A percentile compares a stretch with the other conserved stretches of the same genome.
These are phyloP conservation scores for rat (Rattus norvegicus) DNA, from an alignment of 2,113 vertebrate species.

Conservation along the genomic window GRCr8 NC_086038.1:44966501-44967000, in stretches of 20 bases:
- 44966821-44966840: conserved; percentile 91
- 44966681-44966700: neutral
- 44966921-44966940: conserved; percentile 97
- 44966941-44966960: conserved; percentile 91
- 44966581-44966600: neutral
- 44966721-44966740: conserved; percentile 55
- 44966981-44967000: conserved; percentile 94
- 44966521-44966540: accelerated
- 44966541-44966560: conserved; percentile 12
- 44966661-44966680: too few species aligned
- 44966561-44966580: neutral
- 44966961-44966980: conserved; percentile 87
- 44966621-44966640: neutral
- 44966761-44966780: conserved; percentile 84
- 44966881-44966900: conserved; percentile 83
- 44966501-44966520: conserved; percentile 33
- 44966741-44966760: conserved; percentile 90
- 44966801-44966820: conserved; percentile 92
- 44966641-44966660: neutral
- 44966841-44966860: conserved; percentile 86
- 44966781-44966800: conserved; percentile 57
- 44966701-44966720: neutral
- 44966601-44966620: neutral
- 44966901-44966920: conserved; percentile 87
- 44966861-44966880: conserved; percentile 91